Conservation (phyloP, 2,797 vertebrate genomes). For the Parambassis ranga region DNA sequence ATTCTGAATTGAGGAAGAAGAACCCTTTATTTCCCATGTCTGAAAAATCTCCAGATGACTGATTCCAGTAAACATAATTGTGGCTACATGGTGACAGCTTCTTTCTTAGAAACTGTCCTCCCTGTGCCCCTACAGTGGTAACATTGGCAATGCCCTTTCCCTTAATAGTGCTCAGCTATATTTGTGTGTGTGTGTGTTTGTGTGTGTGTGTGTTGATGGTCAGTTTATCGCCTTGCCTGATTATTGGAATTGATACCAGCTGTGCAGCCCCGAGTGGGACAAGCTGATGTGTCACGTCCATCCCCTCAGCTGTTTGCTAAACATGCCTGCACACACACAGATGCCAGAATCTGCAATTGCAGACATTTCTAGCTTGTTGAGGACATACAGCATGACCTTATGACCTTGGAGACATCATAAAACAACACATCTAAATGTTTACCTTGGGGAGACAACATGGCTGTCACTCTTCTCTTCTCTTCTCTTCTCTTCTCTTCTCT, state of each 20-base stretch:
- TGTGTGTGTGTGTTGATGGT: constrained; percentile 29
- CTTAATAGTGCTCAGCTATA: constrained; percentile 56
- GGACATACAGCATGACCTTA: neutral
- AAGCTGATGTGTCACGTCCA: constrained; percentile 30
- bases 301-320: constrained; percentile 29
- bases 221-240: constrained; percentile 63
- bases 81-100: constrained; percentile 6
- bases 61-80: constrained; percentile 31
- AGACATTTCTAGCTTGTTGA: neutral
- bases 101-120: constrained; percentile 35
- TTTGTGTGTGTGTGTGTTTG: neutral
- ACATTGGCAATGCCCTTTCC: constrained; percentile 55
- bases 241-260: constrained; percentile 70
- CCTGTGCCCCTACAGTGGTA: constrained; percentile 20
- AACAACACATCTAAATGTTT: neutral
- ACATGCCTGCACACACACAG: constrained; percentile 6
- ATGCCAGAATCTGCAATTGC: neutral
- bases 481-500: neutral
- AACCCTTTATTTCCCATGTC: constrained; percentile 3
- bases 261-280: constrained; percentile 48
- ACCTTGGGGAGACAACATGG: neutral
- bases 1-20: constrained; percentile 44
- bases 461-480: neutral
- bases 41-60: constrained; percentile 24
- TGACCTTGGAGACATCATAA: constrained; percentile 19